phyloP scores from a whole-genome alignment of 2,888 invertebrate genomes.

The Drosophila maculinotata region DNA sequence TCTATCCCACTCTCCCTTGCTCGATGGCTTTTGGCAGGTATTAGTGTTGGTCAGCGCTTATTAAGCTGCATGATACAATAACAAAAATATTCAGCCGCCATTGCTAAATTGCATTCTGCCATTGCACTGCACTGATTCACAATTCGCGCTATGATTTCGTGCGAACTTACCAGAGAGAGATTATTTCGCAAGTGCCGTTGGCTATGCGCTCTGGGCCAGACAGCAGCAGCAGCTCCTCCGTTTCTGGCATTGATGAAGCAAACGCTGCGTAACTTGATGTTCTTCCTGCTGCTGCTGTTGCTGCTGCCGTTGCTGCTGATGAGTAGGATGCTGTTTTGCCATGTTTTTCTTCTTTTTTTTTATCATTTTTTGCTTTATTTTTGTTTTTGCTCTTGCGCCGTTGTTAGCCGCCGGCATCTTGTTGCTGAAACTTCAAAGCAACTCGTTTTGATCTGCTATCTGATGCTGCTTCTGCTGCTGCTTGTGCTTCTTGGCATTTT shows the following conservation, averaged over 20 bases:
- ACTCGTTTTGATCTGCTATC: slow-evolving; percentile 40
- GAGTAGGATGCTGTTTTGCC: slow-evolving; percentile 33
- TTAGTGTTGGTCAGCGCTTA: slow-evolving; percentile 48
- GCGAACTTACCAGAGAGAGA: slow-evolving; percentile 32
- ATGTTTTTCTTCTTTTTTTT: slow-evolving; percentile 29
- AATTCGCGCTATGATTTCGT: slow-evolving; percentile 51
- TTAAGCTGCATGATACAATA: slow-evolving; percentile 51
- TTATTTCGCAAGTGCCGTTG: slow-evolving; percentile 38
- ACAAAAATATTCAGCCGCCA: slow-evolving; percentile 44
- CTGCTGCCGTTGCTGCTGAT: slow-evolving; percentile 28
- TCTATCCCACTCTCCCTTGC: neutral
- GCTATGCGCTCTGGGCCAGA: slow-evolving; percentile 30
- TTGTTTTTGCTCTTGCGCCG: slow-evolving; percentile 21
- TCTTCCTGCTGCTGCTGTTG: slow-evolving; percentile 29
- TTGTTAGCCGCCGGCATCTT: slow-evolving; percentile 36
- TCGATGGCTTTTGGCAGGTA: slow-evolving; percentile 40
- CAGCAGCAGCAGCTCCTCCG: slow-evolving; percentile 17
- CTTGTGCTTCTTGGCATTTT: slow-evolving; percentile 47
- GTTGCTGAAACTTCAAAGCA: slow-evolving; percentile 66
- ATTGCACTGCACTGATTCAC: slow-evolving; percentile 27
- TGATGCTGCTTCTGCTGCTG: slow-evolving; percentile 1
- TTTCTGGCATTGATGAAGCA: slow-evolving; percentile 67
- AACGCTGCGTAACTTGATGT: slow-evolving; percentile 51
- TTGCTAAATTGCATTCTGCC: slow-evolving; percentile 59
- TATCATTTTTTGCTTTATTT: slow-evolving; percentile 16